Evolutionary conservation across 1,140 invertebrate species (phyloP), one percentile per base, ranked within the genome.

Genomic region (Neodiprion fabricii): DNA sequence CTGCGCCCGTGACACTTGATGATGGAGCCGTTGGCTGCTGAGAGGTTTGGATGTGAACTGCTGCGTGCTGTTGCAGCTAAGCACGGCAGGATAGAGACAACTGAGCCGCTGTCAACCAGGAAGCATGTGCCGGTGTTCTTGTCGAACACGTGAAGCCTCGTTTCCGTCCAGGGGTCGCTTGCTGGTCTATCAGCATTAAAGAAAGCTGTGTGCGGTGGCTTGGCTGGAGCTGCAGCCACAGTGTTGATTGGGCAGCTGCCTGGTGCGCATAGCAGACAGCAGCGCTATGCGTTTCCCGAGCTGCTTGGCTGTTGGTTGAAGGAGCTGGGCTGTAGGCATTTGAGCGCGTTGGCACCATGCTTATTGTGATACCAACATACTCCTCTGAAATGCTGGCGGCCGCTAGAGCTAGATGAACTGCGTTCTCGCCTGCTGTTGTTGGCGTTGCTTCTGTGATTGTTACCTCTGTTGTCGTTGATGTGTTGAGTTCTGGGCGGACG

Each of bases 11-110:
- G 80, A 4, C 78, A 81, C 4, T 50, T 48, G 40, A 82, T 82
- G 0, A 23, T n/a, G 11, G 77, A 77, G 0, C 77, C 78, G 67
- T 82, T 83, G 0, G 77, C 82, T 0, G 80, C 78, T n/a, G 23
- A 75, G 10, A 83, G 17, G 74, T 70, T 71, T n/a, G 12, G 73
- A 75, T 21, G 17, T 21, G 17, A 21, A 21, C 17, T 21, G 17
- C 17, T 21, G 17, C 17, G 50, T 76, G 71, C 1, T 77, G 68
- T 49, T 73, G 79, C 80, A 17, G 70, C 47, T 10, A 74, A 79
- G 23, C 67, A 75, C 9, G 77, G 74, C 66, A 21, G 76, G 23
- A 80, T 75, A 69, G 72, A 77, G 1, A 80, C 1, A 71, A 77
- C 79, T 1, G 74, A 72, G 40, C 76, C 76, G 1, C 74, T 77